A percentile compares a stretch with the other conserved stretches of the same genome.
Evolutionary conservation across 2,888 invertebrate species (phyloP).

Genomic region (Epistrophella euchroma): DNA sequence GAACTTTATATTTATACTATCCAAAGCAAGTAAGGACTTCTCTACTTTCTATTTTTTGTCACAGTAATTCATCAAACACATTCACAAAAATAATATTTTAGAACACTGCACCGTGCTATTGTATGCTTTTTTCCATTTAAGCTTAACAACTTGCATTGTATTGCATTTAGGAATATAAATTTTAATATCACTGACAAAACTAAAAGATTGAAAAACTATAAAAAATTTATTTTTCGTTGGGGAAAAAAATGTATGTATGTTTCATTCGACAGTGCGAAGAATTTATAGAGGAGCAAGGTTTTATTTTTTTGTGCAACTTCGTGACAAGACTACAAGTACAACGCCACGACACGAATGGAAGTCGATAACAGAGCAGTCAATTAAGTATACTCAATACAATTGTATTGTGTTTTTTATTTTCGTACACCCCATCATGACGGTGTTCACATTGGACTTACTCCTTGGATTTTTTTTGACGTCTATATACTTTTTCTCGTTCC

Average conservation of each 20-base stretch:
- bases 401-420: background rate
- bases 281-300: conserved; percentile 45
- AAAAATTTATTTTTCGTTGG: conserved; percentile 29
- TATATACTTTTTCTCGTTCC: too few relatives aligned
- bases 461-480: too few relatives aligned
- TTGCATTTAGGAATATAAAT: conserved; percentile 50
- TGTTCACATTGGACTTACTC: too few relatives aligned
- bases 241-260: conserved; percentile 57
- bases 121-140: conserved; percentile 50
- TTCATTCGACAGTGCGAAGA: conserved; percentile 68
- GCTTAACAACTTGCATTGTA: conserved; percentile 44
- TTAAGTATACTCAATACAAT: background rate
- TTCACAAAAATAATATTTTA: conserved; percentile 40
- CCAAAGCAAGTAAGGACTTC: conserved; percentile 39
- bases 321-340: conserved; percentile 28
- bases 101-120: conserved; percentile 49
- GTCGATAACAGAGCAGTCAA: conserved; percentile 1
- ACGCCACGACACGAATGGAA: conserved; percentile 36
- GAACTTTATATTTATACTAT: conserved; percentile 14
- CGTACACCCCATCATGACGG: too few relatives aligned
- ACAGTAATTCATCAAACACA: conserved; percentile 54
- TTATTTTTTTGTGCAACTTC: conserved; percentile 59
- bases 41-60: conserved; percentile 55
- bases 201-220: conserved; percentile 29
- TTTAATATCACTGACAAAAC: conserved; percentile 53